phyloP scores from a whole-genome alignment of 2,888 invertebrate genomes.

The Nephrotoma guestfalica region DNA sequence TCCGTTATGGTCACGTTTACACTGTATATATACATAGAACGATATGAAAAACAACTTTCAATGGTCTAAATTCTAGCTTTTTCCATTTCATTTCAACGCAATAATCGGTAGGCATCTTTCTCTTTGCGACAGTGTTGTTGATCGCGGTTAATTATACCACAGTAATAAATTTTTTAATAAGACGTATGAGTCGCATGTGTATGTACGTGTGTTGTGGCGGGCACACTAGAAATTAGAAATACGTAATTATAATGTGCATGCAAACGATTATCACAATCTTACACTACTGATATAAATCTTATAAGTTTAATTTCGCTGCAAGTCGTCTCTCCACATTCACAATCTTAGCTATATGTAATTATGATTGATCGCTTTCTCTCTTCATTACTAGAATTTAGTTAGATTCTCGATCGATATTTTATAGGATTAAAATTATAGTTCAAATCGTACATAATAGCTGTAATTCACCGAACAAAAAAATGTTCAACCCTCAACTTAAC shows the following conservation, averaged over 20 bases:
- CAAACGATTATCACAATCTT: not conserved
- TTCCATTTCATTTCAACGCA: not conserved
- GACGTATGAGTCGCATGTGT: not conserved
- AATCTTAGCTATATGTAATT: not conserved
- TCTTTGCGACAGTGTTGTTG: not conserved
- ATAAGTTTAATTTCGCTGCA: not conserved
- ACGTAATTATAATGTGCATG: not conserved
- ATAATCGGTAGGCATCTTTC: not conserved
- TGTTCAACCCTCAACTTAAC: not conserved
- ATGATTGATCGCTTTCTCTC: not conserved
- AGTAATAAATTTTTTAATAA: not conserved
- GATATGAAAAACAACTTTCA: not conserved
- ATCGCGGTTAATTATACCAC: not conserved
- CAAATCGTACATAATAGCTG: not conserved
- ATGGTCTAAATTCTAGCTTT: not conserved
- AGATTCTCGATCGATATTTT: not conserved
- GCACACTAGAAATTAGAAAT: not conserved
- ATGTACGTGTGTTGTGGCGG: too few relatives aligned
- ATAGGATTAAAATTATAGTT: not conserved
- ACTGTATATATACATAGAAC: too few relatives aligned
- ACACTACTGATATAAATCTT: not conserved
- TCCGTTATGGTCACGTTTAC: too few relatives aligned
- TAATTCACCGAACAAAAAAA: not conserved
- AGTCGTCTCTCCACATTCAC: not conserved
- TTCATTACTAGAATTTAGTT: not conserved